These are phyloP conservation scores for Neelides folsomi DNA, from an alignment of 2,888 invertebrate genomes.

Conservation along the genomic window DNA sequence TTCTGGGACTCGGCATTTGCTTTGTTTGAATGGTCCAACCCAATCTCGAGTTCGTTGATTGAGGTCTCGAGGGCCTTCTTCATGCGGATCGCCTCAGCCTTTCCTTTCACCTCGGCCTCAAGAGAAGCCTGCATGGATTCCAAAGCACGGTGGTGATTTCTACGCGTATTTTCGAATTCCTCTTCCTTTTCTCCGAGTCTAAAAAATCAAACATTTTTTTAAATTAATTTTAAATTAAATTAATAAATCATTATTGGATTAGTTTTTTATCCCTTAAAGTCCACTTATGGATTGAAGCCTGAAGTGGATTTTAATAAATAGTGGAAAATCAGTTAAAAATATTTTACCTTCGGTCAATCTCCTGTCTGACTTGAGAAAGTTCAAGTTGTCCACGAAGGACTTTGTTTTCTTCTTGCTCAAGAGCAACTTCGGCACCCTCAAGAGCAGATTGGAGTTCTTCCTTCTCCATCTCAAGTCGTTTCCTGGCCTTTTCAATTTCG, in stretches of 20 bases:
- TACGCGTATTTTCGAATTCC: conserved; percentile 99
- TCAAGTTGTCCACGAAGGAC: conserved; percentile 92
- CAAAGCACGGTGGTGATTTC: conserved; percentile 98
- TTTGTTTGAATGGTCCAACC: conserved; percentile 94
- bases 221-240: no score
- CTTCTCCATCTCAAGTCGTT: conserved; percentile 97
- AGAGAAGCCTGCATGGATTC: conserved; percentile 99
- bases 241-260: no score
- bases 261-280: no score
- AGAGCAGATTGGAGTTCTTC: conserved; percentile 98
- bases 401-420: conserved; percentile 99
- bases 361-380: conserved; percentile 94
- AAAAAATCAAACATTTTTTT: no score
- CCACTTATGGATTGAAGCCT: no score
- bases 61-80: conserved; percentile 99
- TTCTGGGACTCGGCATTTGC: conserved; percentile 5
- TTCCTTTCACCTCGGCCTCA: conserved; percentile 98
- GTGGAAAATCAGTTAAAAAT: no score
- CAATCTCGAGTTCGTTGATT: conserved; percentile 98
- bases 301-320: no score
- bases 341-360: conserved; percentile 72
- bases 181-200: conserved; percentile 99
- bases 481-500: conserved; percentile 97
- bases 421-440: conserved; percentile 96
- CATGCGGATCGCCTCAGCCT: conserved; percentile 98